These are phyloP conservation scores for Nemapogon koenigi DNA, from an alignment of 2,888 invertebrate species.

Conservation along the genomic window DNA sequence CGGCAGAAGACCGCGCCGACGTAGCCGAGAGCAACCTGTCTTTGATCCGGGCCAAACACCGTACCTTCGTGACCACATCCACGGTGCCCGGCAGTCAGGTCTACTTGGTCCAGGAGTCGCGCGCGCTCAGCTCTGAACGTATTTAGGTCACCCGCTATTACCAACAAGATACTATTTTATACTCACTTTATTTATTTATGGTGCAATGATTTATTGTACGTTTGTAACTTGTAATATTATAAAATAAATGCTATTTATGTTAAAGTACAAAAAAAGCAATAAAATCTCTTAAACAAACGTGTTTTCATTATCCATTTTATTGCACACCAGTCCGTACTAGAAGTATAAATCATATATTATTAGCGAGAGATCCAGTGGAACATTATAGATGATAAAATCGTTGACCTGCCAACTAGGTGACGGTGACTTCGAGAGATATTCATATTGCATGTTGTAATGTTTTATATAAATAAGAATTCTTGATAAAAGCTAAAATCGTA, in stretches of 20 bases:
- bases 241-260: constrained; percentile 65
- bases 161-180: constrained; percentile 58
- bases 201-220: constrained; percentile 58
- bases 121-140: constrained; percentile 61
- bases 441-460: too few relatives aligned
- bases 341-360: too few relatives aligned
- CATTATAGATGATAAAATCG: too few relatives aligned
- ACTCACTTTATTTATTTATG: constrained; percentile 61
- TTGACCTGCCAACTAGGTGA: too few relatives aligned
- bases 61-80: constrained; percentile 95
- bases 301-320: background rate
- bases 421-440: too few relatives aligned
- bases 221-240: constrained; percentile 59
- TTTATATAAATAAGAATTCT: too few relatives aligned
- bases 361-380: too few relatives aligned
- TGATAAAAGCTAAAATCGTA: too few relatives aligned
- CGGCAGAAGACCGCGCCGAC: constrained; percentile 96
- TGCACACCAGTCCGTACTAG: too few relatives aligned
- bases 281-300: constrained; percentile 47
- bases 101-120: constrained; percentile 88
- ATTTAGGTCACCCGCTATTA: constrained; percentile 45
- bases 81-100: constrained; percentile 91
- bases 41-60: constrained; percentile 97
- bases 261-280: constrained; percentile 61
- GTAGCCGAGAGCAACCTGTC: constrained; percentile 93